Conservation (phyloP, 1,140 invertebrate genomes). For the Trichomalopsis sarcophagae region DNA sequence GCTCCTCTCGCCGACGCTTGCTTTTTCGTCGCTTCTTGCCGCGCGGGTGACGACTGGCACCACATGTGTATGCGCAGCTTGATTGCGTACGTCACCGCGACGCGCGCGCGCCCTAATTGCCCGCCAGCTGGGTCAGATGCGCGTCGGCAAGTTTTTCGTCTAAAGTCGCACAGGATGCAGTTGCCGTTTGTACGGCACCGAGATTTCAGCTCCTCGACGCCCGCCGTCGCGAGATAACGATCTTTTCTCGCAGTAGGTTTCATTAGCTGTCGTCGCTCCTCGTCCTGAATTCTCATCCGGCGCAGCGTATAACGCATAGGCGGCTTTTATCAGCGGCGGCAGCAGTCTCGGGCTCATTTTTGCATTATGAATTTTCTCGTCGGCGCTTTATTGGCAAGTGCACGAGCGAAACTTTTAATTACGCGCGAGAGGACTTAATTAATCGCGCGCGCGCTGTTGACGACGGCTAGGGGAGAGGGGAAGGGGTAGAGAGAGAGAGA, state of each 20-base stretch:
- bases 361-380: slow-evolving; percentile 35
- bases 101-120: too few species aligned
- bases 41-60: too few species aligned
- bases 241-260: not conserved
- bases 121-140: too few species aligned
- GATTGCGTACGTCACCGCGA: too few species aligned
- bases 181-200: too few species aligned
- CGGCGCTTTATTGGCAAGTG: not conserved
- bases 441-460: slow-evolving; percentile 1
- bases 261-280: not conserved
- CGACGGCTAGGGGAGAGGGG: not conserved
- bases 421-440: slow-evolving; percentile 38
- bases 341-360: slow-evolving; percentile 10
- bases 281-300: not conserved
- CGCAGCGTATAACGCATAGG: not conserved
- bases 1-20: too few species aligned
- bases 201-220: not conserved
- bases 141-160: too few species aligned
- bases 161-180: too few species aligned
- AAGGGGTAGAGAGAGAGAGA: too few species aligned
- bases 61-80: too few species aligned
- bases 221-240: not conserved
- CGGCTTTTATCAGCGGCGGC: not conserved
- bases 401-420: slow-evolving; percentile 36
- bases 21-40: too few species aligned